Base-by-base conservation (phyloP, 2,888 invertebrate genomes). In the Trichopria drosophilae region DNA sequence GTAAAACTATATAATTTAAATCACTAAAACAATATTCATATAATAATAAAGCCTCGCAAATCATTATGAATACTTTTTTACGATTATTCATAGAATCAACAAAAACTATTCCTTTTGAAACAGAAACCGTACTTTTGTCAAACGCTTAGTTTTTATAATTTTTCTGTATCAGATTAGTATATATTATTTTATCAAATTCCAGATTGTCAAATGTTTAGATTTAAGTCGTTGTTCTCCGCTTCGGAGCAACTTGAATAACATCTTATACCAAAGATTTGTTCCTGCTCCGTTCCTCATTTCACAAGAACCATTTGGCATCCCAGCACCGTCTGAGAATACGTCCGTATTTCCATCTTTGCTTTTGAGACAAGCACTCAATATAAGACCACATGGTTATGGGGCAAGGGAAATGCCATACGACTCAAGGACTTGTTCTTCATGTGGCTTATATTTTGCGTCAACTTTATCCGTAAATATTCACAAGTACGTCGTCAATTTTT, bases 161-260 rank as follows among this genome's bases (percentile, higher is more conserved):
- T 26, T 13, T 26, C 22, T 26, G 3, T 6, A 22, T 5, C 12
- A 6, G 9, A 20, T 10, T 10, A 6, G 23, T 3, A 7, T 20
- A 36, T 20, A 12, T 7, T 18, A 22, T 19, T 6, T 35, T 31
- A 13, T 31, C 10, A 32, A 36, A 39, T 42, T 31, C 15, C 12
- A 42, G 42, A 22, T 42, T 12, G 22, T 42, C 13, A 53, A 57
- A 35, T 57, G 57, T 19, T 46, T 50, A 32, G 55, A 54, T 34
- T 35, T 41, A 45, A 46, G 55, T 26, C 56, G 56, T 54, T 62
- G 60, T 44, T 55, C 51, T 46, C 47, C 50, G 44, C 56, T 45
- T 39, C 49, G 56, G 22, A 48, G 44, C 34, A 32, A 40, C 24
- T 9, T 53, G 22, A 41, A 18, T 22, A 12, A 23, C 13, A 35